Evolutionary conservation across 1,140 invertebrate genomes (phyloP), one percentile per base, ranked within the genome.

Genomic region (Gerris buenoi): DNA sequence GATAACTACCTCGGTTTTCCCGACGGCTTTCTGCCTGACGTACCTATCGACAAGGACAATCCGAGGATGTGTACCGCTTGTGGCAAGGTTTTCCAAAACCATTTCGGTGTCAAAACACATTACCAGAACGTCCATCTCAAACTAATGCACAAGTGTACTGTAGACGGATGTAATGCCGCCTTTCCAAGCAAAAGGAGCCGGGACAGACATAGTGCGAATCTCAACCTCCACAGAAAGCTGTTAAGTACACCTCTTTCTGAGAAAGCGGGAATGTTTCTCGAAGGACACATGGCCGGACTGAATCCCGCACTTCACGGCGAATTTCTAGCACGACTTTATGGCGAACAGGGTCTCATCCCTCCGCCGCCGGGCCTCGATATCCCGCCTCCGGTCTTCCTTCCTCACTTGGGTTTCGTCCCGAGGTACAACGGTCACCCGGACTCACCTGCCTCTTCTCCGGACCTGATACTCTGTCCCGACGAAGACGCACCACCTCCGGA

Each of bases 61-160:
- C 90, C 91, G 0, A 80, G 90, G 2, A 85, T 89, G 71, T 98
- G 95, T 77, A 87, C 88, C 1, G 89, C 90, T 18, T 98, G 95
- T 76, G 92, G 90, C 14, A 95, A 95, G 77, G 84, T 91, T 71
- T 97, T 97, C 78, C 91, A 93, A 75, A 97, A 95, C 74, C 89
- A 93, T 74, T 97, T 95, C 74, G 88, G 89, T n/a, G 86, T 96
- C 0, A 96, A 95, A 78, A 93, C 90, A 0, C 95, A 97, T 75
- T 97, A 94, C 78, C 93, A 95, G 80, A 96, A 93, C 77, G 90
- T 94, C 0, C 95, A 97, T 79, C 83, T 97, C 58, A 97, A 97
- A 77, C 77, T 97, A 67, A 95, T 96, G 88, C 94, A 97, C 77
- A 92, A 91, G 73, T 98, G 95, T 79, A 93, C 88, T 69, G 88